Evolutionary conservation across 2,797 vertebrate species (phyloP).

Genomic region (Erethizon dorsatum): DNA sequence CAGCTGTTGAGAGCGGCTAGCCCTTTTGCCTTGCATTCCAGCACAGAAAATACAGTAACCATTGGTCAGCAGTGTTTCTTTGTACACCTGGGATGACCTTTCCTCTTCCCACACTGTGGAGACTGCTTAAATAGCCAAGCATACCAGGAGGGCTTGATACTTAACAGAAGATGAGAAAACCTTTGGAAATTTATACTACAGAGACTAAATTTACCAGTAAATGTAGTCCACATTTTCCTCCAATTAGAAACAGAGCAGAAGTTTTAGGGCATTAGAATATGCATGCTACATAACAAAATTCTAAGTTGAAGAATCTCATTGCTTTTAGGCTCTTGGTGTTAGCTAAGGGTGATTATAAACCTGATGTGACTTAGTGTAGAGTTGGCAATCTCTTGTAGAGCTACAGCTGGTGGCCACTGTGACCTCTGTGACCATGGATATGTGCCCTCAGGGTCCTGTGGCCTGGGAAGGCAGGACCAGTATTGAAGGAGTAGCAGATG

Average conservation of each 20-base stretch:
- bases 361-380: neutral
- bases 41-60: neutral
- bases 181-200: neutral
- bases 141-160: neutral
- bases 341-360: neutral
- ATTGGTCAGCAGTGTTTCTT: neutral
- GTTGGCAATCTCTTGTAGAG: neutral
- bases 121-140: neutral
- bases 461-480: neutral
- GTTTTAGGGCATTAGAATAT: conserved; percentile 28
- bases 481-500: neutral
- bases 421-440: neutral
- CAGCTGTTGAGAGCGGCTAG: neutral
- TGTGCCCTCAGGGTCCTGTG: neutral
- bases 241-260: conserved; percentile 55
- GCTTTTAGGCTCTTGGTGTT: conserved; percentile 40
- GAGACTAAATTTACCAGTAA: conserved; percentile 12
- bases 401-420: neutral
- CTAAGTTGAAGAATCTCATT: neutral
- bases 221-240: neutral
- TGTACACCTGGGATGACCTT: neutral
- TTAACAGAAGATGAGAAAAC: neutral
- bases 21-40: neutral
- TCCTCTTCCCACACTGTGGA: neutral
- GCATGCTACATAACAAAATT: neutral